These are phyloP conservation scores for Solenopsis fugax DNA, from an alignment of 1,140 invertebrate species.

Conservation along the genomic window DNA sequence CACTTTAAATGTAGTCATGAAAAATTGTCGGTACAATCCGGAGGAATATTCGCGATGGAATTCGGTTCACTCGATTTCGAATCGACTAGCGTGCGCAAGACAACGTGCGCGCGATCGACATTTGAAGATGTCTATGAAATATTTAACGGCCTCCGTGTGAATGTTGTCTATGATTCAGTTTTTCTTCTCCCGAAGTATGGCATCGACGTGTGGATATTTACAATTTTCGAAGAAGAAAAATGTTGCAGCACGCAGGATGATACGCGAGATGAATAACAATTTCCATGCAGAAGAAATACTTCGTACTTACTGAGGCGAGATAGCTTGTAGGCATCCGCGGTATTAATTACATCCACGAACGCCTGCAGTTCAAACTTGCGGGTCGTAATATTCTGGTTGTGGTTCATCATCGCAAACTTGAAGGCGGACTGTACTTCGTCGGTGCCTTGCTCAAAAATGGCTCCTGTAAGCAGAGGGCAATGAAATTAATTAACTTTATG, in stretches of 20 bases:
- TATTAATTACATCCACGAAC: constrained; percentile 96
- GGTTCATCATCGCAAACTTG: constrained; percentile 93
- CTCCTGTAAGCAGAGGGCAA: constrained; percentile 89
- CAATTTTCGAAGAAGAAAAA: constrained; percentile 32
- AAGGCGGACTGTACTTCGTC: constrained; percentile 96
- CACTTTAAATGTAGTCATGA: constrained; percentile 55
- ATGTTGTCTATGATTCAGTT: constrained; percentile 45
- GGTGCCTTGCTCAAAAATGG: constrained; percentile 95
- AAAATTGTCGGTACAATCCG: constrained; percentile 56
- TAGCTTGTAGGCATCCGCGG: constrained; percentile 96
- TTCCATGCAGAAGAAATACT: not conserved
- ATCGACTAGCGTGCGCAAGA: not conserved
- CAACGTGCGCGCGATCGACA: constrained; percentile 37
- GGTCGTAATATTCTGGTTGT: constrained; percentile 92
- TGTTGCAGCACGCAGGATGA: constrained; percentile 37
- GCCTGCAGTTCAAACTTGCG: constrained; percentile 93
- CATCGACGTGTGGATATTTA: constrained; percentile 37
- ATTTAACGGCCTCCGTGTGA: constrained; percentile 65
- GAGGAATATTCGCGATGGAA: constrained; percentile 58
- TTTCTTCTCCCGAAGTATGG: constrained; percentile 20
- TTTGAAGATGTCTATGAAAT: constrained; percentile 61
- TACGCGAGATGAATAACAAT: constrained; percentile 34
- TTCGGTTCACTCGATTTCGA: constrained; percentile 53
- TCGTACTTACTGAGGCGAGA: constrained; percentile 94
- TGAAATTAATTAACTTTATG: not conserved